Base-by-base conservation (phyloP, 2,888 invertebrate genomes). In the Ennomos fuscantarius region DNA sequence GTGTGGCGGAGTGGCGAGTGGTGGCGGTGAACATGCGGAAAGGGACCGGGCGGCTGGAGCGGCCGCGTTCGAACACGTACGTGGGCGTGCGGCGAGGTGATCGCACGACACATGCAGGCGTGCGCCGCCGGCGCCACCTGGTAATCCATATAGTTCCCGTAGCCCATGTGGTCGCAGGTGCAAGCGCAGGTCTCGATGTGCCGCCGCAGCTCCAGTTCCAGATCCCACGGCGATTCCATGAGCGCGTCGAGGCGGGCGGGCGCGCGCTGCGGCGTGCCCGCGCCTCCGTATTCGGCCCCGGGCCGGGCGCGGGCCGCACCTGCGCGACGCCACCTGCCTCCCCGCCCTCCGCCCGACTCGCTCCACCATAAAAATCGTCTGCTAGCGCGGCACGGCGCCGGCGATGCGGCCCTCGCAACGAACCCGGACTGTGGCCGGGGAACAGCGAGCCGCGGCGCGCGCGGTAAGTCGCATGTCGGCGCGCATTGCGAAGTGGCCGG, bases 141-240 rank as follows among this genome's bases (percentile, higher is more conserved):
- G 92, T 97, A 97, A 93, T 97, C 97, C 95, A 96, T 95, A 87
- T 95, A 97, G 93, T 97, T 97, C 77, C 97, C 97, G 93, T 96
- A 97, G 84, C 97, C 97, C 96, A 97, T 96, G 93, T 97, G 97
- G 93, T 97, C 96, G 94, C 97, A 97, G 78, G 96, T 95, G 93
- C 97, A 97, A 74, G 96, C 95, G 93, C 97, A 97, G 86, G 95
- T 95, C 89, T 96, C 96, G 86, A 97, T 97, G 93, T 97, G 97
- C 87, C 96, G 95, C 84, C 96, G 94, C 88, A 97, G 94, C 93
- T 97, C 97, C 83, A 96, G 94, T 88, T 97, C 96, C 78, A 96
- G 92, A 83, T 95, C 94, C 93, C 94, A 92, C 69, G 90, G 89
- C 74, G 90, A 85, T 89, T 93, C 93, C 91, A 92, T 92, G 84